Base-by-base conservation (phyloP, 2,888 invertebrate genomes). In the Cantharis rufa region DNA sequence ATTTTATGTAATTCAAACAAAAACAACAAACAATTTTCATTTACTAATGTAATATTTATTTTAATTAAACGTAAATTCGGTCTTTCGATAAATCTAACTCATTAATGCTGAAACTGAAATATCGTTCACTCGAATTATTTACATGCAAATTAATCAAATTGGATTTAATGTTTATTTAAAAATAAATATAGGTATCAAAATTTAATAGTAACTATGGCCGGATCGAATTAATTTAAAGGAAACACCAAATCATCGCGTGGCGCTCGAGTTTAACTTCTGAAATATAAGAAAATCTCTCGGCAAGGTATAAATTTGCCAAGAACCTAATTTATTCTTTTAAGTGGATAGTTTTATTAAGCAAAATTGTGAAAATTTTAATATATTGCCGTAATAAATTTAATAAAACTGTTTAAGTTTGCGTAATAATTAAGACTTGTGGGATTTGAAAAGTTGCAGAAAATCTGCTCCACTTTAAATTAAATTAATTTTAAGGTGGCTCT, bases 401-500 rank as follows among this genome's bases (percentile, higher is more conserved):
- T n/a, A 48, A 48, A 48, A 48, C 11, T 48, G 48, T 48, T 48
- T n/a, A 48, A 48, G 48, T 48, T 48, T n/a, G 48, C 48, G 48
- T n/a, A 48, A 48, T 48, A 48, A 48, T 48, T 48, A 48, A 48
- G 48, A 48, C n/a, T 48, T 48, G 48, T n/a, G 48, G 48, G 15
- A 69, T 71, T 63, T 62, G 13, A 24, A 62, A 32, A 61, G 24
- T 16, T 11, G 4, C 10, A n/a, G 70, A 62, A 71, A 63, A 63
- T 28, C 27, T 27, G 70, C n/a, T 71, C 28, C 28, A n/a, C 28
- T 15, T 13, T 11, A 15, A 66, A 48, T 72, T 64, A 63, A 72
- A 62, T 71, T 71, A 71, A 71, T 62, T 71, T 71, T 63, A 68
- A 68, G 66, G 72, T 72, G 64, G 21, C 21, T 64, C 18, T 24